These are phyloP conservation scores for Brachionus paranguensis DNA, from an alignment of 1,140 invertebrate species.

Conservation along the genomic window DNA sequence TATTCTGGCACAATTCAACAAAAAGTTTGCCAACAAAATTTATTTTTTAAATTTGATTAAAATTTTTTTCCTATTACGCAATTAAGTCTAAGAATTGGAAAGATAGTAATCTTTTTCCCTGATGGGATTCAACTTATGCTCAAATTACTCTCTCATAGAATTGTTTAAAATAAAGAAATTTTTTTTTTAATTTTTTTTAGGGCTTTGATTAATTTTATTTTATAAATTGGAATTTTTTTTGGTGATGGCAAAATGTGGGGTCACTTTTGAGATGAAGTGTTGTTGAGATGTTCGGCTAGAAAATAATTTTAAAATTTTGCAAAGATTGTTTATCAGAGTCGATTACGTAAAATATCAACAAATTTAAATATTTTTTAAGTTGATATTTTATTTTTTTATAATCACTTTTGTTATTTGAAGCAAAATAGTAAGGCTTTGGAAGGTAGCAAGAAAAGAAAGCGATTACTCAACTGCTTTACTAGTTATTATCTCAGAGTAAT, in stretches of 20 bases:
- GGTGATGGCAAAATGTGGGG: neutral
- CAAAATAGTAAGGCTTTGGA: neutral
- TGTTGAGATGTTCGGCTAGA: neutral
- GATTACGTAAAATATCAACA: slow-evolving; percentile 1
- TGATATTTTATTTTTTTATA: neutral
- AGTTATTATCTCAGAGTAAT: neutral
- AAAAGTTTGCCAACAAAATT: neutral
- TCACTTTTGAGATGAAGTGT: neutral
- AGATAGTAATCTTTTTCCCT: neutral
- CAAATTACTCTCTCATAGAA: neutral
- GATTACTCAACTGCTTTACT: neutral
- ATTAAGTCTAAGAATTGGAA: neutral
- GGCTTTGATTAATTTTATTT: neutral
- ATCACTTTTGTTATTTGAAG: neutral
- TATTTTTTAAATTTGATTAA: neutral
- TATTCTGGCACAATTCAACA: neutral
- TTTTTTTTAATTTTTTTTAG: no score
- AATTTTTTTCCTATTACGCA: neutral
- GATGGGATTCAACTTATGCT: neutral
- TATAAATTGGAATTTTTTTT: neutral
- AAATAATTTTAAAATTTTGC: neutral
- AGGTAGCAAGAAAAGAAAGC: neutral
- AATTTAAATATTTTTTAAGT: neutral
- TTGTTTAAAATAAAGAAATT: neutral
- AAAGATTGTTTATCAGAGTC: neutral